Evolutionary conservation across 2,888 invertebrate species (phyloP).

Genomic region (Lydus trimaculatus): DNA sequence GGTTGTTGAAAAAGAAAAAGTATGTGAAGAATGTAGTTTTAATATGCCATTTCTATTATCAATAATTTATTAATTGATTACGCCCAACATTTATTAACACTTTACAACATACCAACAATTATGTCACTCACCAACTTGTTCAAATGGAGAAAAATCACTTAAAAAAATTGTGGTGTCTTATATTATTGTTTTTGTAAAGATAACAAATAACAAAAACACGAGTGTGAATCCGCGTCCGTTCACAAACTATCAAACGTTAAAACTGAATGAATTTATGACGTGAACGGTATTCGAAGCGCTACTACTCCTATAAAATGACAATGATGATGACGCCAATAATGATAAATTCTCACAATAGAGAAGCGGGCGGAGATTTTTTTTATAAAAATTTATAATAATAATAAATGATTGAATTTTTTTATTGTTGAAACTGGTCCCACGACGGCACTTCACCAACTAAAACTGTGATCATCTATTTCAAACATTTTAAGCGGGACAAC

Average conservation of each 20-base stretch:
- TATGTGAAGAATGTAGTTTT: background rate
- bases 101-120: conserved; percentile 1
- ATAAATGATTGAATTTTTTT: background rate
- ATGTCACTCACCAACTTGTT: background rate
- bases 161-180: background rate
- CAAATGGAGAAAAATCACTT: background rate
- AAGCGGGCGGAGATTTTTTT: background rate
- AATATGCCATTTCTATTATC: background rate
- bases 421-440: conserved; percentile 11
- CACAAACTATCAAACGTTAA: conserved; percentile 21
- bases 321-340: conserved; percentile 6
- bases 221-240: conserved; percentile 13
- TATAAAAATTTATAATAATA: background rate
- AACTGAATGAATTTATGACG: conserved; percentile 30
- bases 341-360: background rate
- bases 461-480: background rate
- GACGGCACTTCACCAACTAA: conserved; percentile 14
- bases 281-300: background rate
- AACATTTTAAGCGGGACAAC: conserved; percentile 12
- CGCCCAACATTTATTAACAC: background rate
- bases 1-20: too few species aligned
- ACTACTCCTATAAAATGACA: background rate
- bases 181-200: background rate
- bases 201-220: background rate
- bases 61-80: background rate